Evolutionary conservation across 2,797 vertebrate species (phyloP), one percentile per base, ranked within the genome.

Genomic region (Onychomys leucogaster): DNA sequence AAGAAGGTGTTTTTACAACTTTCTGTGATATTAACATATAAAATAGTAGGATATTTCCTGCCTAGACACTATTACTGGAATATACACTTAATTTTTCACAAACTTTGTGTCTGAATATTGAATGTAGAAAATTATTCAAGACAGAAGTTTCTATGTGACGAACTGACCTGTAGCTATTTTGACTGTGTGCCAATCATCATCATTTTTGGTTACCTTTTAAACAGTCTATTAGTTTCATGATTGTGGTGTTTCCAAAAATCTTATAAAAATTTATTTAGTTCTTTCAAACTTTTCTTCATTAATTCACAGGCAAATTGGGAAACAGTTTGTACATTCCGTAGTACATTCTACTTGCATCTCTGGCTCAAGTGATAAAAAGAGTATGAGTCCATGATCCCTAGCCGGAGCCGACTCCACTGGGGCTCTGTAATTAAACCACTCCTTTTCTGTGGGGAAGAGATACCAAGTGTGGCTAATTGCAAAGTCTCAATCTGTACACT

Each of bases 381-480:
- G 75, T 90, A 78, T 89, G n/a, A 52, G 59, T 25, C 43, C 81
- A 13, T 83, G 89, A 41, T 94, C 90, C 59, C 49, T 77, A 84
- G 52, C 86, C 2, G 80, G 34, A 92, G 63, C 41, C 59, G 83
- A 63, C 78, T 88, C 75, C 46, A 85, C 77, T 88, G 95, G 49
- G 83, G 88, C 41, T 94, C 76, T 29, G 82, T 95, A 92, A 78
- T 95, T 94, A 96, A 90, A 65, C 43, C 86, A 80, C 16, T 85
- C 96, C 32, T 92, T 76, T 90, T 85, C 61, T 71, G 0, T 90
- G 96, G 57, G 23, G 83, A 90, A 94, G 71, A 94, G 78, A 96
- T 96, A 87, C 10, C 59, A 91, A 94, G 55, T 69, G 73, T 95
- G 88, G 69, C 17, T 95, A 89, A 95, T 95, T 86, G 90, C 90